Evolutionary conservation across 2,888 invertebrate species (phyloP), one percentile per base, ranked within the genome.

Genomic region (Podotricha telesiphe): DNA sequence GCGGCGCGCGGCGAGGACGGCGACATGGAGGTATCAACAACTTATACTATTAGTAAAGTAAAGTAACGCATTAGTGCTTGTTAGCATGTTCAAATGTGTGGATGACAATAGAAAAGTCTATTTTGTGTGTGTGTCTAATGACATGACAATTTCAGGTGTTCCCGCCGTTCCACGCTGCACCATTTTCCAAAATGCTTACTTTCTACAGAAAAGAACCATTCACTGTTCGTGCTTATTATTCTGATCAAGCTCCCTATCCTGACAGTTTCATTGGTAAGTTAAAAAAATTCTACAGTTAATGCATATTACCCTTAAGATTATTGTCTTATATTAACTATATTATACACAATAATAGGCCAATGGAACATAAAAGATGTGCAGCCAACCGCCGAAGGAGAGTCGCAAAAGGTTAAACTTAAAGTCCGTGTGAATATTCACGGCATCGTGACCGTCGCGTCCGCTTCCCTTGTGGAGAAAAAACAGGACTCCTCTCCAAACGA

Each of bases 371-470:
- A 95, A 80, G 97, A 97, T 81, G 95, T 99, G 6, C 96, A 96
- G 78, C 97, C 99, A 5, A 96, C 96, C 37, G 88, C 96, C 0
- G 97, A 97, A 73, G 98, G 98, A 40, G 98, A 98, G 80, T 95
- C 96, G n/a, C 96, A 98, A 74, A 99, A 98, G 88, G 96, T 99
- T 0, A 99, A 99, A 91, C 96, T 99, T 5, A 99, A 99, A 93
- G 98, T 98, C 7, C 95, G 99, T 78, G 94, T 99, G 66, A 99
- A 99, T 93, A 94, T 97, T 62, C 97, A 99, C 86, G 99, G 99
- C 63, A 96, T 99, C 72, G 96, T 99, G 82, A 95, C 95, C 13
- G 95, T 99, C 28, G 95, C 96, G 13, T 96, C 96, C 65, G 99
- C 99, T 5, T 95, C 97, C 0, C 91, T 98, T 67, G 94, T 96